These are phyloP conservation scores for Amphipoea oculea DNA, from an alignment of 2,888 invertebrate species.

Conservation along the genomic window DNA sequence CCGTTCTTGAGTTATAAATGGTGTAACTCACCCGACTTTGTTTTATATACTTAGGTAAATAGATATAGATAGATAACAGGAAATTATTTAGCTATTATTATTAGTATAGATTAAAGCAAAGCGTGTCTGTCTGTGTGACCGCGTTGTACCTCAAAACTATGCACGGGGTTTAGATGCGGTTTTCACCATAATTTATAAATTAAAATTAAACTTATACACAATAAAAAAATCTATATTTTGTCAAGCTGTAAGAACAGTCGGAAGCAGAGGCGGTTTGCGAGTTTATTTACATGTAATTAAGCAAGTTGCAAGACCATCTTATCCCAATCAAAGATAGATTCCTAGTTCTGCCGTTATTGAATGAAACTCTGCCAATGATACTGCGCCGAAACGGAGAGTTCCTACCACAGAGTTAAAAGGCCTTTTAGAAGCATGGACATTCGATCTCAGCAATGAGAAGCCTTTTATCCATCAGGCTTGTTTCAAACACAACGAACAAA, in stretches of 20 bases:
- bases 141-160: background rate
- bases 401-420: background rate
- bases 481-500: background rate
- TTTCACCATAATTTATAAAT: background rate
- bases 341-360: background rate
- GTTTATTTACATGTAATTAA: background rate
- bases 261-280: background rate
- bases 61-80: background rate
- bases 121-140: too few species aligned
- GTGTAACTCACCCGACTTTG: too few species aligned
- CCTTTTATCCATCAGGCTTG: background rate
- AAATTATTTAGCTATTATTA: background rate
- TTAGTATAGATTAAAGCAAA: too few species aligned
- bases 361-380: background rate
- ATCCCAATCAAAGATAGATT: background rate
- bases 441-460: background rate
- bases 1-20: too few species aligned
- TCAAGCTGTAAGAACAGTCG: background rate
- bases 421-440: background rate
- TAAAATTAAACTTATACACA: background rate
- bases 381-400: too few species aligned
- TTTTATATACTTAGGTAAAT: too few species aligned
- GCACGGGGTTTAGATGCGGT: background rate
- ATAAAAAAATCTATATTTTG: background rate
- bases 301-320: constrained; percentile 2